Base-by-base conservation (phyloP, 1,140 invertebrate species). In the Calliopsis andreniformis region DNA sequence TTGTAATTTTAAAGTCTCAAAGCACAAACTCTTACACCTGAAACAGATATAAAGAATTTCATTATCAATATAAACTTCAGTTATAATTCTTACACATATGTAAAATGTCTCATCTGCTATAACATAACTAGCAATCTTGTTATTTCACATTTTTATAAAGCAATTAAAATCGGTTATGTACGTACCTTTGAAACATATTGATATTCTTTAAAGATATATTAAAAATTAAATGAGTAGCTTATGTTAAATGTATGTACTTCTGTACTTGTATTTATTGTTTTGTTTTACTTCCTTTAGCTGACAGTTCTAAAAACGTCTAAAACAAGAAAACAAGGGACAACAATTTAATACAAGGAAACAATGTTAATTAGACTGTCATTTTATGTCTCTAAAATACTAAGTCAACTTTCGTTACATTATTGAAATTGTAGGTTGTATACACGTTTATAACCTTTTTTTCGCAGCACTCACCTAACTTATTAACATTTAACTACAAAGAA, bases 141-240 rank as follows among this genome's bases (percentile, higher is more conserved):
- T 39, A 39, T 39, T 10, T 10, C 10, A 10, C 25, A 5, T 45
- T 23, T 56, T n/a, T 35, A 47, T 4, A 49, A 53, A 62, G 12
- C 49, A 23, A 25, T 63, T 51, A 35, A 4, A 3, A 14, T n/a
- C n/a, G n/a, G n/a, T n/a, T n/a, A n/a, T n/a, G n/a, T n/a, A 61
- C 39, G 10, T 61, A 80, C 80, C 78, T 49, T 28, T 80, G 51
- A 45, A 76, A 76, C 80, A 82, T 82, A 16, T 66, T 76, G 20
- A 42, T 20, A 4, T 61, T 18, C 2, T n/a, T 23, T 8, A 20
- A 14, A 55, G 10, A 20, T 43, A 39, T 45, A 25, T 56, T 3
- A 7, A 16, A 16, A 8, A 39, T n/a, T n/a, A n/a, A n/a, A n/a
- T n/a, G n/a, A 2, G 0, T 20, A 25, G 4, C 16, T 67, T 56